Evolutionary conservation across 2,888 invertebrate genomes (phyloP), one percentile per base, ranked within the genome.

Genomic region (Argynnis bischoffii): DNA sequence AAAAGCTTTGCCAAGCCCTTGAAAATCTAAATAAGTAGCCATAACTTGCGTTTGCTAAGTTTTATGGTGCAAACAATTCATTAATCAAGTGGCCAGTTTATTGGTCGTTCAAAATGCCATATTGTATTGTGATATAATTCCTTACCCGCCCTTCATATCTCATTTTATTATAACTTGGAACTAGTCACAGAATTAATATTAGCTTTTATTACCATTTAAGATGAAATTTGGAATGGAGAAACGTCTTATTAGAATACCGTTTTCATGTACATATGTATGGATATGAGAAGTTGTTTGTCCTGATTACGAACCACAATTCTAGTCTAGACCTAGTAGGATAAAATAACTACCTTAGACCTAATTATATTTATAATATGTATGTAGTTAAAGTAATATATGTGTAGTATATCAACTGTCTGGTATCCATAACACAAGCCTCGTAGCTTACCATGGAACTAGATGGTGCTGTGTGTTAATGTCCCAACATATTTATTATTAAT

Each of bases 21-120:
- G 54, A 63, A 60, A 47, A 64, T 63, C 46, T 63, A 47, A 60
- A 59, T 55, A 66, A 66, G 60, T 60, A 66, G 69, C 59, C 47
- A 51, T 55, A 66, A 55, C 63, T 53, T 41, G 46, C 35, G 18
- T 48, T 47, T 59, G 50, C 55, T 53, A 66, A 63, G 64, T 56
- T 69, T 69, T 69, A 69, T 56, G 60, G 50, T 51, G 47, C 67
- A 67, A 67, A 67, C 67, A 69, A 67, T 64, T 60, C 64, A 69
- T 69, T 69, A 69, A 69, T 69, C 69, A 67, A 67, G 18, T n/a
- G 57, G 54, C 41, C 60, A 55, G 55, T 67, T 69, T 69, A 69
- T 60, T 67, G 69, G 64, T 50, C 67, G 61, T 46, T 47, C 64
- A 26, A 67, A 67, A 60, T 55, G 64, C 64, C 64, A 61, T 64